Evolutionary conservation across 2,113 vertebrate genomes (phyloP).

Genomic region (Coregonus clupeaformis): DNA sequence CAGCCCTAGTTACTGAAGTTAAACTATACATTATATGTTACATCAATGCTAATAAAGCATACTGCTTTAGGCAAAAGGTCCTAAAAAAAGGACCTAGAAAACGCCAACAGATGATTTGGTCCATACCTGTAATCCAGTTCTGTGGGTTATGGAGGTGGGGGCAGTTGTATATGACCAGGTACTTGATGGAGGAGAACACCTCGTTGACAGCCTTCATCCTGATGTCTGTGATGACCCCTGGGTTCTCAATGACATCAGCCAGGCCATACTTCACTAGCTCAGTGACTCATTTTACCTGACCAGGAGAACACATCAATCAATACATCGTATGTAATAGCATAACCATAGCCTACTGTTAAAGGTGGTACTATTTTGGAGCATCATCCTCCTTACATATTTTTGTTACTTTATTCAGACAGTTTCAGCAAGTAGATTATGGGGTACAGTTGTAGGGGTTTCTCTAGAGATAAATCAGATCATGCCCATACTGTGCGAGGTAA

Average conservation of each 20-base stretch:
- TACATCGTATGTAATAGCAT: neutral
- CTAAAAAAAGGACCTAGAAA: no score
- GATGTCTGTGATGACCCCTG: conserved; percentile 97
- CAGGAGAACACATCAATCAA: neutral
- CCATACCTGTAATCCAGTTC: conserved; percentile 84
- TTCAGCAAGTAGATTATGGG: no score
- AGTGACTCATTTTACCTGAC: conserved; percentile 92
- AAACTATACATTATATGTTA: no score
- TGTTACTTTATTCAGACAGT: neutral
- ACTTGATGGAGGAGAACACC: conserved; percentile 96
- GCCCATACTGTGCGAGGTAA: no score
- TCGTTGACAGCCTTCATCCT: conserved; percentile 98
- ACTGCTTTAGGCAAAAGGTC: no score
- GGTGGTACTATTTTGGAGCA: no score
- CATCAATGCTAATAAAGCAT: no score
- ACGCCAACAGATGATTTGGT: neutral
- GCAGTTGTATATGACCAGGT: conserved; percentile 97
- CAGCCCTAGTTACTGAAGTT: no score
- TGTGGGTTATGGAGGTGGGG: conserved; percentile 96
- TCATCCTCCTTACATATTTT: no score
- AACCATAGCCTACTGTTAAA: neutral
- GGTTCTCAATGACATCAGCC: conserved; percentile 97
- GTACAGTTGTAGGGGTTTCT: no score
- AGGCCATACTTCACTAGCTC: conserved; percentile 96
- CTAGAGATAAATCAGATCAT: no score